Evolutionary conservation across 2,113 vertebrate species (phyloP).

Genomic region (Pipra filicauda): DNA sequence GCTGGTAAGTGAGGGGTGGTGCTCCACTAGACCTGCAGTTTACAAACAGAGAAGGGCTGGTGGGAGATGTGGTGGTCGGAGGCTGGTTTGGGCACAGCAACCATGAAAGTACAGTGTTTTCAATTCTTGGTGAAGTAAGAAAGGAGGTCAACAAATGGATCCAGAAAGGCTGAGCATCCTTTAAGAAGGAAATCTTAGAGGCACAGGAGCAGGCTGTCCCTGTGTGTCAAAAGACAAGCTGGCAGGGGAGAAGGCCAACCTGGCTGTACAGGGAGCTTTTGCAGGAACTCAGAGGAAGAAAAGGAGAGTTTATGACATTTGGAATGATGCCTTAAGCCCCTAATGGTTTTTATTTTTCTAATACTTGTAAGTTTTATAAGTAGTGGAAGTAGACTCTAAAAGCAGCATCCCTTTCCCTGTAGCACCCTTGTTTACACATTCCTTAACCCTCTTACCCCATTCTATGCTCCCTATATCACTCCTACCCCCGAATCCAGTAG

Average conservation of each 20-base stretch:
- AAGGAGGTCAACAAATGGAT: not conserved
- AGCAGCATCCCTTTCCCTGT: too few relatives aligned
- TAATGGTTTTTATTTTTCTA: too few relatives aligned
- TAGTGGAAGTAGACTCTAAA: too few relatives aligned
- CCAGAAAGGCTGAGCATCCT: not conserved
- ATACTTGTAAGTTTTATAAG: too few relatives aligned
- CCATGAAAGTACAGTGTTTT: not conserved
- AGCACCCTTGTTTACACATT: too few relatives aligned
- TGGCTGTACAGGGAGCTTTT: not conserved
- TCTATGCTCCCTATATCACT: too few relatives aligned
- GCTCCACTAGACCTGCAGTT: not conserved
- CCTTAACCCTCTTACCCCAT: too few relatives aligned
- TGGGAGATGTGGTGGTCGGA: not conserved
- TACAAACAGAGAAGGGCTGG: not conserved
- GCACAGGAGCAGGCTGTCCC: not conserved
- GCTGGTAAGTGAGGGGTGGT: not conserved
- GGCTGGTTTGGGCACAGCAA: not conserved
- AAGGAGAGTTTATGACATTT: not conserved
- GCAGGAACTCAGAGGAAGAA: not conserved
- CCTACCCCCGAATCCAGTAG: too few relatives aligned
- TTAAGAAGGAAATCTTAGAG: not conserved
- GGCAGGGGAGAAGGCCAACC: fast-evolving
- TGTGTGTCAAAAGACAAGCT: not conserved
- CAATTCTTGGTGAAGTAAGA: not conserved
- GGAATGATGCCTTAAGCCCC: too few relatives aligned